phyloP scores from a whole-genome alignment of 1,140 invertebrate genomes.

The Drosophila virilis region DNA sequence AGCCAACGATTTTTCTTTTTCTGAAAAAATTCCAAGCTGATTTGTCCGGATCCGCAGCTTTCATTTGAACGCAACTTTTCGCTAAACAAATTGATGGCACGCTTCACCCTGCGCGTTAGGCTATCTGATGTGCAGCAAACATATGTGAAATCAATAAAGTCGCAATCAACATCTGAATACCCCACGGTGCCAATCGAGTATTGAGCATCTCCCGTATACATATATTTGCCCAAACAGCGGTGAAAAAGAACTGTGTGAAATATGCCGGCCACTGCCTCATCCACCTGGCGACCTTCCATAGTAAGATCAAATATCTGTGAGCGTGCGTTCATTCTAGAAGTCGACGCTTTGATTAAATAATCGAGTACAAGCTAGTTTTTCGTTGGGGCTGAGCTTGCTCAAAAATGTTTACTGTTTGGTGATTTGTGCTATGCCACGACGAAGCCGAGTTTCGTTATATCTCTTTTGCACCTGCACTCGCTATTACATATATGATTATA shows the following conservation, averaged over 20 bases:
- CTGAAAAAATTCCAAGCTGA: slow-evolving; percentile 97
- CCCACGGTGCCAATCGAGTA: slow-evolving; percentile 98
- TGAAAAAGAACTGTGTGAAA: slow-evolving; percentile 98
- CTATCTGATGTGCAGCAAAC: slow-evolving; percentile 95
- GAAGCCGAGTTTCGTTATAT: too few relatives aligned
- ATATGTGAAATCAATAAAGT: slow-evolving; percentile 98
- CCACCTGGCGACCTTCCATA: slow-evolving; percentile 96
- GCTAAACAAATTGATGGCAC: slow-evolving; percentile 94
- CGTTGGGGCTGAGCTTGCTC: too few relatives aligned
- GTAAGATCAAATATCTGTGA: slow-evolving; percentile 94
- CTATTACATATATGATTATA: too few relatives aligned
- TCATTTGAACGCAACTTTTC: slow-evolving; percentile 92
- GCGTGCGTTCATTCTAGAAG: slow-evolving; percentile 92
- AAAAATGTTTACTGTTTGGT: too few relatives aligned
- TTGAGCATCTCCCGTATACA: slow-evolving; percentile 95
- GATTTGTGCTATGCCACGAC: too few relatives aligned
- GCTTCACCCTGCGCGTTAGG: slow-evolving; percentile 90
- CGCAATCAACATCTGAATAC: slow-evolving; percentile 97
- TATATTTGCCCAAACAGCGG: slow-evolving; percentile 96
- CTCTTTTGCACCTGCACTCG: too few relatives aligned
- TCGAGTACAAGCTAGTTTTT: too few relatives aligned
- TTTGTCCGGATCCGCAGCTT: slow-evolving; percentile 91
- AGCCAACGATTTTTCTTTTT: slow-evolving; percentile 95
- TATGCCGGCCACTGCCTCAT: slow-evolving; percentile 96
- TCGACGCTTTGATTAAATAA: background rate